Evolutionary conservation across 2,797 vertebrate genomes (phyloP).

Genomic region (Diplodus puntazzo): DNA sequence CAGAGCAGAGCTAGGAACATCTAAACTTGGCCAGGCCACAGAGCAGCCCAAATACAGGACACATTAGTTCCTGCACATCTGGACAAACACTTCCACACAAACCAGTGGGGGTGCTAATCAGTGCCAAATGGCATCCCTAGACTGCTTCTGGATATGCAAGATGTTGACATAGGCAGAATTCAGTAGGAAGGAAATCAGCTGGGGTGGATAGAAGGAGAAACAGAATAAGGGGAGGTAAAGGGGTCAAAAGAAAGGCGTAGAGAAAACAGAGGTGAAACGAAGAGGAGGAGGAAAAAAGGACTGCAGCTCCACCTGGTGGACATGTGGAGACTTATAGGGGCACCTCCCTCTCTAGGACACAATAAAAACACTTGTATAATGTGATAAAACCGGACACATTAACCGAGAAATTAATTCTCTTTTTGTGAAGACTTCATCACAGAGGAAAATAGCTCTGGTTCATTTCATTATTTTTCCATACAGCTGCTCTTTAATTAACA

Average conservation of each 20-base stretch:
- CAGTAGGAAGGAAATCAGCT: constrained; percentile 51
- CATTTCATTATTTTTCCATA: background rate
- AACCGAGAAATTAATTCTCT: background rate
- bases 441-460: background rate
- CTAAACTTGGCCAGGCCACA: constrained; percentile 52
- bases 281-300: constrained; percentile 27
- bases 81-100: constrained; percentile 70
- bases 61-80: constrained; percentile 76
- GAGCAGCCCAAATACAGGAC: constrained; percentile 46
- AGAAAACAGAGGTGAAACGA: constrained; percentile 3
- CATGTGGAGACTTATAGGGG: background rate
- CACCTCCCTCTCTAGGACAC: background rate
- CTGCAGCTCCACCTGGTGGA: constrained; percentile 73
- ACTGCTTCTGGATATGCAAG: constrained; percentile 44
- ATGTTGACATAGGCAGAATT: constrained; percentile 71
- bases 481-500: background rate
- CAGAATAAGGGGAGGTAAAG: constrained; percentile 30
- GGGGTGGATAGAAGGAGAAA: constrained; percentile 21
- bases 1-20: constrained; percentile 45
- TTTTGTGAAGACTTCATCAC: background rate
- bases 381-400: background rate
- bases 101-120: constrained; percentile 46
- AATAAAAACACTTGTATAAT: constrained; percentile 3
- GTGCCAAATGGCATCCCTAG: constrained; percentile 65
- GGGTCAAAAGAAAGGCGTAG: constrained; percentile 4